These are phyloP conservation scores for Epinephelus cyanopodus DNA, from an alignment of 2,113 vertebrate species.

Conservation along the genomic window DNA sequence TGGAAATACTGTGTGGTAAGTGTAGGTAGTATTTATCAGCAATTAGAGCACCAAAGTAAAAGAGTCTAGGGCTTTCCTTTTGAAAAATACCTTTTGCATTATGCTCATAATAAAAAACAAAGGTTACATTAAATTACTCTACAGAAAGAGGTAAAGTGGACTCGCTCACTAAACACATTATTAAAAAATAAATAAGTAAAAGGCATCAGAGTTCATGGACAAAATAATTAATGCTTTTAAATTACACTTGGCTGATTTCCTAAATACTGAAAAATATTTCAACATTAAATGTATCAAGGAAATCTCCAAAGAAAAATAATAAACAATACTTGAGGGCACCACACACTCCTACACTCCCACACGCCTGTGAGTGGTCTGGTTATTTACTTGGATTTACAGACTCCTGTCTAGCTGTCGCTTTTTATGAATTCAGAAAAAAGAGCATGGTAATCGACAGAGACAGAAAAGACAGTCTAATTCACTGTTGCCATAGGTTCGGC, in stretches of 20 bases:
- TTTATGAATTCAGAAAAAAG: conserved; percentile 60
- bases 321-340: conserved; percentile 1
- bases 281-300: conserved; percentile 11
- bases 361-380: conserved; percentile 46
- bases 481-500: conserved; percentile 36
- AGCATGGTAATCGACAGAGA: conserved; percentile 48
- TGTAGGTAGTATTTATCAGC: conserved; percentile 59
- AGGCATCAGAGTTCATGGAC: not conserved
- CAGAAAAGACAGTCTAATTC: conserved; percentile 55
- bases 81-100: conserved; percentile 4
- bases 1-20: conserved; percentile 61
- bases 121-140: conserved; percentile 34
- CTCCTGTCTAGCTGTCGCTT: conserved; percentile 61
- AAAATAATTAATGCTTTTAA: conserved; percentile 14
- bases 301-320: conserved; percentile 28
- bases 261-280: conserved; percentile 11
- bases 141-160: not conserved
- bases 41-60: conserved; percentile 56
- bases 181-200: too few species aligned
- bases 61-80: conserved; percentile 26
- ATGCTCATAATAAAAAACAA: conserved; percentile 27
- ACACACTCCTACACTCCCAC: not conserved
- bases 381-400: conserved; percentile 62
- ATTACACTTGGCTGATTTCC: conserved; percentile 7
- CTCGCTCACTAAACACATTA: not conserved